Base-by-base conservation (phyloP, 2,113 vertebrate species). In the Brienomyrus longianalis region DNA sequence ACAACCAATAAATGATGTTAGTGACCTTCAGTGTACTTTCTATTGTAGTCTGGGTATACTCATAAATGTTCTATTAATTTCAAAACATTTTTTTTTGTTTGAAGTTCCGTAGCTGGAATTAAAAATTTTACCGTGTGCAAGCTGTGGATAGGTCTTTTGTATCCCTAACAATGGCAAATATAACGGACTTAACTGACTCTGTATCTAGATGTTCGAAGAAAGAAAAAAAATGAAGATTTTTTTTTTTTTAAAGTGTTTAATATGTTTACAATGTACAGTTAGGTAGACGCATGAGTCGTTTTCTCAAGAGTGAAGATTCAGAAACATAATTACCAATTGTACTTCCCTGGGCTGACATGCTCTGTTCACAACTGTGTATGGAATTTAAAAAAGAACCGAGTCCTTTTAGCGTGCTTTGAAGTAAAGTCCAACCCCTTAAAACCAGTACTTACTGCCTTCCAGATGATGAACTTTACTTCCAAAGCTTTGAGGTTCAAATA, bases 321-420 rank as follows among this genome's bases (percentile, higher is more conserved):
- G 93, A 94, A 94, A 95, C 93, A 93, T 95, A 92, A 93, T 94
- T 95, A 95, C 95, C 95, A 95, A 95, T 95, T 94, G 93, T 94
- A 92, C 94, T 94, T 93, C 91, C 91, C 90, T 94, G 92, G 91
- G 89, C 91, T 93, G 89, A 56, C 35, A 23, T 31, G 47, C 31
- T 52, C 48, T 80, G 52, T 88, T 88, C 35, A 51, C 21, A 88
- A 80, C 35, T 89, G 50, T 43, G 52, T 84, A 21, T 48, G 50
- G n/a, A 62, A 45, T 84, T 62, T 9, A 80, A 52, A 89, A 80
- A 45, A 45, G 43, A 47, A 47, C 45, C 15, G n/a, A 52, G 85
- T 86, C 27, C 87, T 93, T 90, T 91, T 92, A 90, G 54, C 50
- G 47, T 93, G 54, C 62, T 93, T 90, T 91, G 91, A 87, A 93